Base-by-base conservation (phyloP, 2,797 vertebrate genomes). In the Esox masquinongy region DNA sequence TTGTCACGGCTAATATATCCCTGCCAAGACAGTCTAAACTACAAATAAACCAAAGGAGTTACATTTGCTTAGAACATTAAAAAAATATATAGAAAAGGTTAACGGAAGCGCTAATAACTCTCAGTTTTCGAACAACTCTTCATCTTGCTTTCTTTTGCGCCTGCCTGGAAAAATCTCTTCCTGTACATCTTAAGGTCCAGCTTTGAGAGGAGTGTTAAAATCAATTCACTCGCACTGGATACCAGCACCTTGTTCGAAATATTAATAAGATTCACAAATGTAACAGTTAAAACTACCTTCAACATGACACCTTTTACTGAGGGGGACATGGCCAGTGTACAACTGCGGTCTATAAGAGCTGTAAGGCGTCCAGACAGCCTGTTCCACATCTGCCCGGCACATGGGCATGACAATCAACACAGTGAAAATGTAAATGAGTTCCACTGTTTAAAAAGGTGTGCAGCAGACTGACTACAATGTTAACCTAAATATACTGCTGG, bases 351-450 rank as follows among this genome's bases (percentile, higher is more conserved):
- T 70, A 49, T 29, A 50, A 50, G 14, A 50, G 69, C 29, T 36
- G 17, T 53, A 29, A 70, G 16, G 16, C 29, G 26, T 72, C 15
- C 34, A 36, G 24, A 34, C 24, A 50, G 51, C 24, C 12, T n/a
- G 66, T 26, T 80, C 43, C 77, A 83, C 87, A 90, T 90, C 86
- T 91, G 87, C 64, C 75, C 26, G 50, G 74, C 88, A 91, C 85
- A 88, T 86, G 82, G 83, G 80, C 68, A 78, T 56, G 63, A 75
- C 50, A 78, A 76, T 75, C 70, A 75, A 83, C 77, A 83, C 73
- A 74, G 78, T 80, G 68, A 82, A 77, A 82, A 68, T 76, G 77
- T 29, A 67, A 79, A 78, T 31, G 72, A 9, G 66, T 83, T 69
- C 67, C 77, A 50, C 76, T 70, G 67, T 78, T 81, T 80, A 73